Evolutionary conservation across 2,888 invertebrate species (phyloP).

Genomic region (Calameuta filiformis): DNA sequence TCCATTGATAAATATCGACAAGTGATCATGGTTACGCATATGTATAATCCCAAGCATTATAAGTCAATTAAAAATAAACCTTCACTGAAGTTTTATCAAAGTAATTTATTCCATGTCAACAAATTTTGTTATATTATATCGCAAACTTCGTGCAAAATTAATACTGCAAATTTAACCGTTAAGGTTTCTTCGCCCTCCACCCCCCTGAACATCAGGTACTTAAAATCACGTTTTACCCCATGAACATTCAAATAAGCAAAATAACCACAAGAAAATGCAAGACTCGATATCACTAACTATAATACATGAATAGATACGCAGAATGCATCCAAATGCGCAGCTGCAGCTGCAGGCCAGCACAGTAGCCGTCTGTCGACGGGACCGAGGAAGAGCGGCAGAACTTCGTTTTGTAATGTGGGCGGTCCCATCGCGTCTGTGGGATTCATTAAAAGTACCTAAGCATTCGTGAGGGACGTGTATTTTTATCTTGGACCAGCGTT

Average conservation of each 20-base stretch:
- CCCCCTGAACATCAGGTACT: not conserved
- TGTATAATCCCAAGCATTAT: not conserved
- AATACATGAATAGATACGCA: not conserved
- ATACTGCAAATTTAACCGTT: not conserved
- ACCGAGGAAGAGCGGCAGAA: conserved; percentile 1
- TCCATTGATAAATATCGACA: not conserved
- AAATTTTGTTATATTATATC: not conserved
- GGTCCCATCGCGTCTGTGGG: conserved; percentile 44
- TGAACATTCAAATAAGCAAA: not conserved
- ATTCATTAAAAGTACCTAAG: conserved; percentile 49
- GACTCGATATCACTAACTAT: not conserved
- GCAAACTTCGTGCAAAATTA: not conserved
- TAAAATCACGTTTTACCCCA: not conserved
- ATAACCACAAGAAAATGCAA: not conserved
- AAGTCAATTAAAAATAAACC: not conserved
- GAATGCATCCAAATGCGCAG: not conserved
- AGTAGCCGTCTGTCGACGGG: conserved; percentile 28
- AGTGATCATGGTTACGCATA: not conserved
- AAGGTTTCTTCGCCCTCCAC: not conserved
- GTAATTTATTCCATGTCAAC: not conserved
- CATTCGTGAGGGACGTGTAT: conserved; percentile 27
- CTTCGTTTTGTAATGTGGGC: conserved; percentile 45
- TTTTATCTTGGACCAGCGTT: not conserved
- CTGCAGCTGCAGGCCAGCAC: conserved; percentile 22
- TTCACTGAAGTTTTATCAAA: not conserved